These are phyloP conservation scores for Capitulum mitella DNA, from an alignment of 2,888 invertebrate genomes.

Conservation along the genomic window DNA sequence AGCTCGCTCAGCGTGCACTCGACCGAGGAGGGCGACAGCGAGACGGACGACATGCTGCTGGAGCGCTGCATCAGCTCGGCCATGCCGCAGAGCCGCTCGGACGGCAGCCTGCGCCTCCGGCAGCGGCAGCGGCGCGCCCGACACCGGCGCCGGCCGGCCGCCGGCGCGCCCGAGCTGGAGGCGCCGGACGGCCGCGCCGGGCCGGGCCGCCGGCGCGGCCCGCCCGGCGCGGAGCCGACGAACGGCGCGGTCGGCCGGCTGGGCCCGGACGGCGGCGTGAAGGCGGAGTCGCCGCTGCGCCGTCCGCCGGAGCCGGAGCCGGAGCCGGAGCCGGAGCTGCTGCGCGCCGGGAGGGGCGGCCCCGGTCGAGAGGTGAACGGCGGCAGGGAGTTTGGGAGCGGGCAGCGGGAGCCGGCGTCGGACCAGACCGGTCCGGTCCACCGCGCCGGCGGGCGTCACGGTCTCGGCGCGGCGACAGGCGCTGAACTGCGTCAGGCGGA, in stretches of 20 bases:
- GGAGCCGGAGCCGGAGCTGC: no score
- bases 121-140: neutral
- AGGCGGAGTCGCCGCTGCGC: neutral
- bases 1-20: slow-evolving; percentile 32
- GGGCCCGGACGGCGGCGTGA: neutral
- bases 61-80: slow-evolving; percentile 36
- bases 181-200: neutral
- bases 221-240: neutral
- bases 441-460: neutral
- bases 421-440: neutral
- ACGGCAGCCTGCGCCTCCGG: neutral
- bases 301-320: no score
- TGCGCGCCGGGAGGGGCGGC: no score
- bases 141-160: neutral
- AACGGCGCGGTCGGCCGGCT: no score
- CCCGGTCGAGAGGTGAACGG: no score
- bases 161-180: neutral
- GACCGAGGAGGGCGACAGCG: slow-evolving; percentile 31
- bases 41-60: slow-evolving; percentile 31
- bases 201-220: neutral
- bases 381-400: no score
- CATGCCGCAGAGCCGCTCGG: slow-evolving; percentile 34
- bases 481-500: neutral
- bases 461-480: neutral
- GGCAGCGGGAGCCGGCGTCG: neutral